Base-by-base conservation (phyloP, 2,888 invertebrate genomes). In the Acleris holmiana region DNA sequence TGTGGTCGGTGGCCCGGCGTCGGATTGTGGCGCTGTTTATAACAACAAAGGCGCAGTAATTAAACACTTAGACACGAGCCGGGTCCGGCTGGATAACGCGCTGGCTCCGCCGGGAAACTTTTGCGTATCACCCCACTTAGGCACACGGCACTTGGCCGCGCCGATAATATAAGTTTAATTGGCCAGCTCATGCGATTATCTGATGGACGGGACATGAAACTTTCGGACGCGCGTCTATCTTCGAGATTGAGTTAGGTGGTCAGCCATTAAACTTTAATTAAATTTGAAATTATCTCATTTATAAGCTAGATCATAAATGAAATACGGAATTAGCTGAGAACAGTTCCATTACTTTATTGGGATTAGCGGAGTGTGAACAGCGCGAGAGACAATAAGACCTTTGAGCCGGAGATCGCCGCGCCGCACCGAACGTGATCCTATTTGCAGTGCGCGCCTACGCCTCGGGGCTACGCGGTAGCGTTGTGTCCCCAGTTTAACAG, bases 371-470 rank as follows among this genome's bases (percentile, higher is more conserved):
- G 64, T 60, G 53, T 58, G 65, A 69, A 64, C 64, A 67, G 60
- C 58, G 63, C 44, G 68, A 67, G 68, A 51, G 56, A 57, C 56
- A 61, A 61, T 65, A 56, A 65, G 64, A 61, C 54, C 61, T 53
- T 51, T 57, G 48, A 56, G 67, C 53, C 60, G 50, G 49, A 46
- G 62, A 61, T 66, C 72, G 67, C 67, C 67, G 63, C 64, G 60
- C 60, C 71, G 71, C 68, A 59, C 67, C 63, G 75, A 62, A 71
- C 76, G 75, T 75, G 77, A 76, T 66, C 74, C 72, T 67, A 77
- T 82, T 29, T 95, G 95, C 76, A 93, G 94, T 0, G 94, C 95
- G 73, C 93, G 23, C 19, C 44, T 23, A 29, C 95, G 73, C 93
- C 41, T 25, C 41, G 35, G n/a, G 29, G 0, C 29, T 48, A 64